Evolutionary conservation across 2,888 invertebrate species (phyloP), one percentile per base, ranked within the genome.

Genomic region (Microctonus brassicae): DNA sequence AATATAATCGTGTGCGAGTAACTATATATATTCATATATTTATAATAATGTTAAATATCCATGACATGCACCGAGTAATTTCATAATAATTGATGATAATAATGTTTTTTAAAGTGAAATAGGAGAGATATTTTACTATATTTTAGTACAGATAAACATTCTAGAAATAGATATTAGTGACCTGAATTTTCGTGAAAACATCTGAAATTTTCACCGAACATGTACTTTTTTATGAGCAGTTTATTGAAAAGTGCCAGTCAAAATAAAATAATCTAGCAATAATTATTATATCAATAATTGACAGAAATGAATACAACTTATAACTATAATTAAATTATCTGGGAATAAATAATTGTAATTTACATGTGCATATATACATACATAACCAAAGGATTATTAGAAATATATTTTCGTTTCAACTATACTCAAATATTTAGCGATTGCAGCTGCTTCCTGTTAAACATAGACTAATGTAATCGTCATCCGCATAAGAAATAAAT

Each of bases 151-250:
- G 76, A 77, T 79, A 80, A 80, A 79, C 79, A 79, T 75, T 76
- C 80, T 77, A 74, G 76, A 80, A 81, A 81, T 81, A 81, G 80
- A 81, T 76, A 78, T 76, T 78, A 76, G 78, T 74, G 78, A 79
- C 78, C 79, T 77, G 75, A 73, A 79, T 80, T 75, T 75, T 42
- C 42, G 55, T 29, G n/a, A n/a, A 26, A 26, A 13, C 29, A 13
- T 24, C 33, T 26, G 22, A 66, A 57, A 29, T 39, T 67, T 42
- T 39, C 22, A 13, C 11, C 11, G 33, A 33, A 17, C 17, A 1
- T 11, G 34, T 22, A 53, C n/a, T 9, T 9, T 57, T 58, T 9
- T 10, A 17, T 22, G 17, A 24, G 20, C 13, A 22, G 17, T 67
- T 67, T 57, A 10, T 52, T 24, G 53, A 5, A 33, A 24, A 10